These are phyloP conservation scores for Heliconius erato DNA, from an alignment of 2,888 invertebrate genomes.

Conservation along the genomic window DNA sequence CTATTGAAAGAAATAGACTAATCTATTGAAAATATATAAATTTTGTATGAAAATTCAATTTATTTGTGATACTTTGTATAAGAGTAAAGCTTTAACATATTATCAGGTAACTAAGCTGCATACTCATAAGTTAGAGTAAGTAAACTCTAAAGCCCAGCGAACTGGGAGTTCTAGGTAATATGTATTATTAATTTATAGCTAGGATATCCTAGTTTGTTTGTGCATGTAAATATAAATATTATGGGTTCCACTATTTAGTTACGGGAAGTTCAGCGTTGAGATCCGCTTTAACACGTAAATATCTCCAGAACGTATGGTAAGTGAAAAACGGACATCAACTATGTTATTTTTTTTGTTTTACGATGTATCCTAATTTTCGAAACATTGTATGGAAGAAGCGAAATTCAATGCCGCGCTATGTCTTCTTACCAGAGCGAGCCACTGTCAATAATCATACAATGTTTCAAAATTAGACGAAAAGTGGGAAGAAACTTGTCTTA, in stretches of 20 bases:
- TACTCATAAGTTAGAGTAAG: neutral
- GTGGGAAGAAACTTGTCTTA: neutral
- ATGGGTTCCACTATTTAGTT: neutral
- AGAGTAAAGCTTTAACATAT: neutral
- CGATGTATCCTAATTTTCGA: no score
- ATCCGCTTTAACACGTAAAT: neutral
- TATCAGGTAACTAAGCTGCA: neutral
- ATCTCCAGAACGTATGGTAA: neutral
- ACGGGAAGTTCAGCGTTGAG: neutral
- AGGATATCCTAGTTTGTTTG: neutral
- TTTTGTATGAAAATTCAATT: neutral
- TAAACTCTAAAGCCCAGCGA: neutral
- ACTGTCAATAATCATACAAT: no score
- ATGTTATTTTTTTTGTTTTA: no score
- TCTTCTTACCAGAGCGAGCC: no score
- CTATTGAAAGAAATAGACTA: no score
- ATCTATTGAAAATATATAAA: no score
- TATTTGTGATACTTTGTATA: neutral
- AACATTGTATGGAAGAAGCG: no score
- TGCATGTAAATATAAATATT: neutral
- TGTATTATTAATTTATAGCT: constrained; percentile 5
- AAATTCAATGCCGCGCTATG: no score
- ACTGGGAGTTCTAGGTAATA: neutral
- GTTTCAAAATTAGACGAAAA: neutral
- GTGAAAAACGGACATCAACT: neutral